phyloP scores from a whole-genome alignment of 1,140 invertebrate genomes.

The Drosophila sturtevanti region DNA sequence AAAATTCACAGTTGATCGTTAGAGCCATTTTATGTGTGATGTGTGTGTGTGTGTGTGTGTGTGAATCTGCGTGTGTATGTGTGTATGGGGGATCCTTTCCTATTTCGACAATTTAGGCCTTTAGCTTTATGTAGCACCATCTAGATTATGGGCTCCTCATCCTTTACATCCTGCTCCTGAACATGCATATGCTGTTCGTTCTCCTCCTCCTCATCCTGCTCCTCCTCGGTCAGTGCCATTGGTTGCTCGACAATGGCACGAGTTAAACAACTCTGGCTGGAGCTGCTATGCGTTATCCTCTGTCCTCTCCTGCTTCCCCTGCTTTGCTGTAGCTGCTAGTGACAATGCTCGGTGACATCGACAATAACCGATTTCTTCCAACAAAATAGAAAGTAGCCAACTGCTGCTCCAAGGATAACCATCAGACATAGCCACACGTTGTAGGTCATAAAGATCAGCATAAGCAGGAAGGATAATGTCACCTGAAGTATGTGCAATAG shows the following conservation, averaged over 20 bases:
- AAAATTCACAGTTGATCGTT: conserved; percentile 14
- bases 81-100: conserved; percentile 25
- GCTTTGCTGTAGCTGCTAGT: conserved; percentile 84
- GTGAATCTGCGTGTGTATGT: conserved; percentile 16
- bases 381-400: conserved; percentile 97
- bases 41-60: conserved; percentile 21
- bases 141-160: conserved; percentile 20
- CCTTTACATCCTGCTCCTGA: not conserved
- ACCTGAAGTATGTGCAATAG: conserved; percentile 95
- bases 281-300: conserved; percentile 6
- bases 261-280: conserved; percentile 54
- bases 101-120: conserved; percentile 52
- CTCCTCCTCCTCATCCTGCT: not conserved
- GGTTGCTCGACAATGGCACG: conserved; percentile 2
- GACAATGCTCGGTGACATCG: conserved; percentile 97
- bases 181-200: not conserved
- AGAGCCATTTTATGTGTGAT: conserved; percentile 21
- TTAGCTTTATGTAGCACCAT: conserved; percentile 22
- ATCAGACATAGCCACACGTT: conserved; percentile 96
- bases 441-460: conserved; percentile 99
- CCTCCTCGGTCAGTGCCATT: not conserved
- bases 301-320: conserved; percentile 22
- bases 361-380: conserved; percentile 95
- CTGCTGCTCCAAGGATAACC: conserved; percentile 93
- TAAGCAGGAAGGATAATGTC: conserved; percentile 95